Evolutionary conservation across 2,888 invertebrate species (phyloP).

Genomic region (Sisyra nigra): DNA sequence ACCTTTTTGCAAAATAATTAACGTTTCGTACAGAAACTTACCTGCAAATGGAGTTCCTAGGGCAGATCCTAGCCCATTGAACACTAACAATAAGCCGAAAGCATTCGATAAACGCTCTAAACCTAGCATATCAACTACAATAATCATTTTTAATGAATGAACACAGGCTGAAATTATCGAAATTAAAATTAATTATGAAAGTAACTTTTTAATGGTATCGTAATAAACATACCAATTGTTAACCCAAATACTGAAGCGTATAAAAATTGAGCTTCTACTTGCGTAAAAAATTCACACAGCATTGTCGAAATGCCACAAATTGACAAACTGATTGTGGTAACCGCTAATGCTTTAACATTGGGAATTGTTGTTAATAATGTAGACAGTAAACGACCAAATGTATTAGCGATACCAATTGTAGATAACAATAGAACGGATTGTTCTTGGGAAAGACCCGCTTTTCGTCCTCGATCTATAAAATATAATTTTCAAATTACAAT

Average conservation of each 20-base stretch:
- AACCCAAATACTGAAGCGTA: constrained; percentile 27
- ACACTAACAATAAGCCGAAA: constrained; percentile 77
- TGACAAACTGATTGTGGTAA: constrained; percentile 49
- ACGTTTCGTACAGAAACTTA: too few relatives aligned
- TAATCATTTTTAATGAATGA: constrained; percentile 56
- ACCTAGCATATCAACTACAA: constrained; percentile 81
- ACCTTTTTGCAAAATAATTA: too few relatives aligned
- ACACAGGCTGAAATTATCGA: constrained; percentile 44
- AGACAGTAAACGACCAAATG: constrained; percentile 45
- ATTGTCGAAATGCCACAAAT: constrained; percentile 45
- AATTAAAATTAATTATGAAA: not conserved
- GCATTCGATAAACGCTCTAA: constrained; percentile 85
- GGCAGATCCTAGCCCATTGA: constrained; percentile 83
- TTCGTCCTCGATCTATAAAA: not conserved
- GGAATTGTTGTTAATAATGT: constrained; percentile 42
- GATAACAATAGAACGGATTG: constrained; percentile 42
- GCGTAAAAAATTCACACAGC: constrained; percentile 30
- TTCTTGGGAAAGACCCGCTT: not conserved
- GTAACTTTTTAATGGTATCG: not conserved
- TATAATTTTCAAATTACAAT: not conserved
- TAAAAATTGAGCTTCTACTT: constrained; percentile 22
- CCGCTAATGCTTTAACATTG: constrained; percentile 40
- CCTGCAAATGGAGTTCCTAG: constrained; percentile 42
- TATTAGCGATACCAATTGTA: constrained; percentile 58
- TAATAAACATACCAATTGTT: not conserved